A percentile compares a stretch with the other conserved stretches of the same genome.
These are phyloP conservation scores for Clepsis dumicolana DNA, from an alignment of 2,888 invertebrate genomes.

Conservation along the genomic window DNA sequence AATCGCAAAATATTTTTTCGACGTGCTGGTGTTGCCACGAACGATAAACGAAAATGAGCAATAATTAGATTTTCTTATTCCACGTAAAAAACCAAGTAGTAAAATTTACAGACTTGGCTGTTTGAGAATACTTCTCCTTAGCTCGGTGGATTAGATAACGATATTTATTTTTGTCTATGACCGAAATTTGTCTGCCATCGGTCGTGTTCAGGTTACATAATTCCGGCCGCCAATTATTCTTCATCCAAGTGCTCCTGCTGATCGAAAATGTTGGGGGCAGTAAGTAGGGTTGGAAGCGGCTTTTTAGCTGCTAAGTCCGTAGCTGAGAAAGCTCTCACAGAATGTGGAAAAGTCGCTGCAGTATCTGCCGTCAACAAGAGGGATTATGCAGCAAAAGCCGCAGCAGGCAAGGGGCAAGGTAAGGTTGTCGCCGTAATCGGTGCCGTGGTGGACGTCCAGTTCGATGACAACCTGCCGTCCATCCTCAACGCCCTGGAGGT, in stretches of 20 bases:
- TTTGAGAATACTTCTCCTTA: slow-evolving; percentile 4
- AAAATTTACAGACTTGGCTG: slow-evolving; percentile 15
- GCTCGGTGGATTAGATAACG: slow-evolving; percentile 41
- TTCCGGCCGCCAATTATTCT: slow-evolving; percentile 63
- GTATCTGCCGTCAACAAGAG: slow-evolving; percentile 73
- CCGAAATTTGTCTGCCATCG: slow-evolving; percentile 42
- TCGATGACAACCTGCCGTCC: slow-evolving; percentile 96
- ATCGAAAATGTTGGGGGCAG: slow-evolving; percentile 87
- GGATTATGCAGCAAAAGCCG: slow-evolving; percentile 63
- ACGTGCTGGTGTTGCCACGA: too few species aligned
- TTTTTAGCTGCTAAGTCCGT: slow-evolving; percentile 87
- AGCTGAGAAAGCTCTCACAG: slow-evolving; percentile 85
- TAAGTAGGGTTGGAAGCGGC: slow-evolving; percentile 87
- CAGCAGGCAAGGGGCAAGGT: slow-evolving; percentile 79
- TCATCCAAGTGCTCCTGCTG: slow-evolving; percentile 62
- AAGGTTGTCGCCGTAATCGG: slow-evolving; percentile 97
- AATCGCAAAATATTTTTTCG: too few species aligned
- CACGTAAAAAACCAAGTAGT: background rate
- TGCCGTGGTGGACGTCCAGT: slow-evolving; percentile 99
- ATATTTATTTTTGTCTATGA: slow-evolving; percentile 44
- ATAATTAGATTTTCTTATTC: background rate
- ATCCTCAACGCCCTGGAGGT: slow-evolving; percentile 99
- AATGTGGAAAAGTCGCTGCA: slow-evolving; percentile 85
- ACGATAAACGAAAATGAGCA: too few species aligned
- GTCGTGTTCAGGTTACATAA: slow-evolving; percentile 69